Conservation (phyloP, 2,113 vertebrate species). For the Etia nguti region DNA sequence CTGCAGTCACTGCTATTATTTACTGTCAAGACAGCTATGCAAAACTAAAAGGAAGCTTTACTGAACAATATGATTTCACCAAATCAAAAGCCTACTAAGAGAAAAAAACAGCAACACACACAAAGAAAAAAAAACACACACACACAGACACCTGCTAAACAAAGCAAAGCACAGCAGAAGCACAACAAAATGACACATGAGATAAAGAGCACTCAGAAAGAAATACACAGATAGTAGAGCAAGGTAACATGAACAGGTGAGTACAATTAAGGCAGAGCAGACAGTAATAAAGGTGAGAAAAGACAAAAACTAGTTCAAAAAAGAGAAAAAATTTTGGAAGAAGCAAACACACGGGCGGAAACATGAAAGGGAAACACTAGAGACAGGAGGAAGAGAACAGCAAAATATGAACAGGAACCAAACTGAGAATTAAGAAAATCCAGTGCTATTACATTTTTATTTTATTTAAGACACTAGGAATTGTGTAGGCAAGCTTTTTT, state of each 20-base stretch:
- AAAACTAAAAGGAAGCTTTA: background rate
- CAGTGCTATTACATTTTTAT: background rate
- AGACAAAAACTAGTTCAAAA: background rate
- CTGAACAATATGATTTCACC: background rate
- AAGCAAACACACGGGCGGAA: background rate
- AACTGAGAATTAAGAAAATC: accelerated
- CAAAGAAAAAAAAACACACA: background rate
- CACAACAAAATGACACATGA: background rate
- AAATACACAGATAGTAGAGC: background rate
- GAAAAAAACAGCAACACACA: background rate
- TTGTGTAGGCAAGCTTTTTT: background rate
- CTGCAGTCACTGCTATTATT: background rate
- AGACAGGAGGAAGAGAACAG: background rate
- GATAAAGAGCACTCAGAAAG: background rate
- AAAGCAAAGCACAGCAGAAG: background rate
- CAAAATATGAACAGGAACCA: background rate
- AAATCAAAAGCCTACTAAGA: background rate
- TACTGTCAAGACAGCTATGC: background rate
- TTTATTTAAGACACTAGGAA: background rate
- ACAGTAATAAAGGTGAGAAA: background rate
- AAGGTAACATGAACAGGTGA: background rate
- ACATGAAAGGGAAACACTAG: background rate
- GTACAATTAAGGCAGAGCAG: background rate
- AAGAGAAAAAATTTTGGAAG: background rate
- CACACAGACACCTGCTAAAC: background rate